Percentiles rank a stretch among this genome's conserved stretches.
Conservation (phyloP, 1,140 invertebrate genomes). For the Drosophila guanche region DNA sequence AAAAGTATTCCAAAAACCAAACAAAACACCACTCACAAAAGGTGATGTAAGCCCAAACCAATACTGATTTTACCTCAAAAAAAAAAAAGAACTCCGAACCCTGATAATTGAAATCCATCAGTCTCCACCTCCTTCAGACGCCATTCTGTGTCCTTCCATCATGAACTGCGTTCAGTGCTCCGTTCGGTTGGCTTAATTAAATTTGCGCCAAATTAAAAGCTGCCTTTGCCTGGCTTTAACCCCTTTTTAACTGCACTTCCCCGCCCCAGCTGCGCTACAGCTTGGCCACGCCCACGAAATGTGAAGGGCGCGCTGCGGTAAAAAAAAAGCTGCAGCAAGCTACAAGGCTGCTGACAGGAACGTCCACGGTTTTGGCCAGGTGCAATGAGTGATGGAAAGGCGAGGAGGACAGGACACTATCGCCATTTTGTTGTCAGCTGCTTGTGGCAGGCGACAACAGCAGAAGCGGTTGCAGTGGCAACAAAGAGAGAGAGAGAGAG, state of each 20-base stretch:
- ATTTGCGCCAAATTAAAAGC: conserved; percentile 71
- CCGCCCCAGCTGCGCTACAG: not conserved
- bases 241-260: conserved; percentile 17
- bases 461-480: conserved; percentile 12
- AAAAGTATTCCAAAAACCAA: no score
- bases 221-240: conserved; percentile 34
- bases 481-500: conserved; percentile 5
- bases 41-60: no score
- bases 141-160: not conserved
- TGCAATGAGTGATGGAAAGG: conserved; percentile 19
- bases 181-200: conserved; percentile 63
- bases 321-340: conserved; percentile 17
- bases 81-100: not conserved
- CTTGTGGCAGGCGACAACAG: conserved; percentile 72
- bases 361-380: conserved; percentile 38
- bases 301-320: no score
- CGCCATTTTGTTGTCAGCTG: conserved; percentile 76
- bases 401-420: conserved; percentile 19
- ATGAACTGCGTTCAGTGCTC: not conserved
- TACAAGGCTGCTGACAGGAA: conserved; percentile 51
- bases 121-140: not conserved
- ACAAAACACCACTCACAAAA: no score
- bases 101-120: conserved; percentile 20
- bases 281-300: conserved; percentile 22
- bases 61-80: no score